Evolutionary conservation across 2,888 invertebrate species (phyloP), one percentile per base, ranked within the genome.

Genomic region (Hyalella azteca): DNA sequence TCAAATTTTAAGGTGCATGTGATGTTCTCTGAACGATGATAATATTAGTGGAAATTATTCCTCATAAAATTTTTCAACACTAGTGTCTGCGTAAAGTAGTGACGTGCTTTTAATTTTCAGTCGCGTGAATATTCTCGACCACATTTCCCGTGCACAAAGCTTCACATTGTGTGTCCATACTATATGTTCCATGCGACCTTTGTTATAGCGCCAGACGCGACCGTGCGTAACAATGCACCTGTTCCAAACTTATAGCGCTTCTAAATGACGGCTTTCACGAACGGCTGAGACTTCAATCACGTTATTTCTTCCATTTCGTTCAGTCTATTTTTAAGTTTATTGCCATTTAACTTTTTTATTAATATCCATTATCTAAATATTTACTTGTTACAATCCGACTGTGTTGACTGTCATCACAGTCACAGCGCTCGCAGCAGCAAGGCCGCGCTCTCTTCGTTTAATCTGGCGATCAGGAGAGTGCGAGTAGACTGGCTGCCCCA

Each of bases 391-490:
- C n/a, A n/a, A n/a, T n/a, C n/a, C n/a, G n/a, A n/a, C n/a, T n/a
- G n/a, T n/a, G n/a, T n/a, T n/a, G n/a, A n/a, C 19, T 7, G 26
- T 54, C 26, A 7, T 54, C 54, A 22, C 3, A 15, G 7, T 7
- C 15, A 29, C 26, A 54, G 54, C 22, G 54, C 7, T 22, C 54
- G 22, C 54, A 26, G 54, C 29, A 22, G 22, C 26, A 26, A 3
- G 26, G 26, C 26, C 54, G 54, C 54, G 54, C 54, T 54, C 54
- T 54, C 26, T 7, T 26, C 54, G 5, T 54, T 54, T 54, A 26
- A 54, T 54, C 54, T 54, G 26, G 54, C 26, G 54, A 54, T 54
- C 54, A 54, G 29, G 54, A 54, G 22, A 49, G n/a, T n/a, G n/a
- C n/a, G n/a, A 49, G 54, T 54, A 54, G 54, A 54, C 54, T 26